Conservation (phyloP, 2,888 invertebrate species). For the Yponomeuta evonymella region DNA sequence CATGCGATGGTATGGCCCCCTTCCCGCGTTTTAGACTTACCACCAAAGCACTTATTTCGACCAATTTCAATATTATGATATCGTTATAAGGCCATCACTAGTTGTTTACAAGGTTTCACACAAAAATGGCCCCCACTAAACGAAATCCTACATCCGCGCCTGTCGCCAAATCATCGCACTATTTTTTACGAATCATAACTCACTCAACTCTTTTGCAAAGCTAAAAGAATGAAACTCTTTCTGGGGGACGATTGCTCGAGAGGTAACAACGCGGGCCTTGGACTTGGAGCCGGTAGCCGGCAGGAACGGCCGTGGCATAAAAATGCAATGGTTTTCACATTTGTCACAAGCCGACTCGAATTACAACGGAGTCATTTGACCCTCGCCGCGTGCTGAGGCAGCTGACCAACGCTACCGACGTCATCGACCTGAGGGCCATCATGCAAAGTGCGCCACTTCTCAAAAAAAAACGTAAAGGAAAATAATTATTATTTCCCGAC, state of each 20-base stretch:
- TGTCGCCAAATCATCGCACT: background rate
- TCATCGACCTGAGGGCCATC: slow-evolving; percentile 33
- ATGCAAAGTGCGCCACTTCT: slow-evolving; percentile 27
- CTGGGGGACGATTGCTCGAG: background rate
- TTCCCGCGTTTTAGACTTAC: too few species aligned
- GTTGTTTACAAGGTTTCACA: too few species aligned
- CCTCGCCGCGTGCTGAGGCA: slow-evolving; percentile 40
- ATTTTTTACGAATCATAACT: slow-evolving; percentile 32
- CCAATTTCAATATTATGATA: too few species aligned
- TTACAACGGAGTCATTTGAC: slow-evolving; percentile 58
- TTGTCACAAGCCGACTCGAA: slow-evolving; percentile 56
- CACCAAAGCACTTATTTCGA: too few species aligned
- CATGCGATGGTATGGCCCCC: too few species aligned
- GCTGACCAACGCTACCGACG: slow-evolving; percentile 37
- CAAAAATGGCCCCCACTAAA: too few species aligned
- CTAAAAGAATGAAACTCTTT: slow-evolving; percentile 8
- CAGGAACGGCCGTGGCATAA: slow-evolving; percentile 31
- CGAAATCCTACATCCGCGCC: too few species aligned
- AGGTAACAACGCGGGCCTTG: slow-evolving; percentile 10
- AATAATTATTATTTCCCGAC: too few species aligned
- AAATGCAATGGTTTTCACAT: slow-evolving; percentile 55
- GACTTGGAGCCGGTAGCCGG: background rate
- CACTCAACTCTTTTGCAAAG: background rate
- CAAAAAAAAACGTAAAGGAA: slow-evolving; percentile 20
- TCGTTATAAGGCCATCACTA: too few species aligned